A percentile compares a stretch with the other conserved stretches of the same genome.
Conservation (phyloP, 2,113 vertebrate species). For the Climacteris rufus region DNA sequence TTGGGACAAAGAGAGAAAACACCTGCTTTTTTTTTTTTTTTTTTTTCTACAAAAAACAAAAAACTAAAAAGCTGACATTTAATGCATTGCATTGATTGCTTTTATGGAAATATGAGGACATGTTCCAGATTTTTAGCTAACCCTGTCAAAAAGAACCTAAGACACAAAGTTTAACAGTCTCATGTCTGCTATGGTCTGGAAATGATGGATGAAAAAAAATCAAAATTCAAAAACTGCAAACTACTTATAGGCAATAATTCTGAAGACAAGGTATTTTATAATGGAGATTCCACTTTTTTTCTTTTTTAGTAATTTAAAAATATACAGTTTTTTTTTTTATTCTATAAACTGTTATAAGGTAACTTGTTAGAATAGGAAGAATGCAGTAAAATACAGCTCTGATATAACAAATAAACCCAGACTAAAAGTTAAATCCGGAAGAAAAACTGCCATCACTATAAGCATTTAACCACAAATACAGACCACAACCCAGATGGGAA, state of each 20-base stretch:
- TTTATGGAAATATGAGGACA: background rate
- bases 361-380: background rate
- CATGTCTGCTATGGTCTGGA: background rate
- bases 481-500: background rate
- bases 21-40: background rate
- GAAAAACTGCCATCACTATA: background rate
- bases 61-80: background rate
- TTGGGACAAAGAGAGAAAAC: background rate
- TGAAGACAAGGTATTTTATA: background rate
- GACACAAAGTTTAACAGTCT: background rate
- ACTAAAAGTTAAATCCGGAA: background rate
- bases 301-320: background rate
- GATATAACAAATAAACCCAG: background rate
- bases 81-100: background rate
- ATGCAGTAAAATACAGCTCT: background rate
- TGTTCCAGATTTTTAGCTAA: background rate
- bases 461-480: background rate
- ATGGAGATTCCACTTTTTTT: background rate
- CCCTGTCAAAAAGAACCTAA: background rate
- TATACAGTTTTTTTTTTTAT: background rate
- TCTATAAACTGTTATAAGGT: background rate
- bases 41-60: background rate
- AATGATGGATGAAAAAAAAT: background rate
- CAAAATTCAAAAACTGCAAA: background rate
- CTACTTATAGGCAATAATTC: background rate